A percentile compares a stretch with the other conserved stretches of the same genome.
phyloP scores from a whole-genome alignment of 2,888 invertebrate genomes.

The Diloba caeruleocephala region DNA sequence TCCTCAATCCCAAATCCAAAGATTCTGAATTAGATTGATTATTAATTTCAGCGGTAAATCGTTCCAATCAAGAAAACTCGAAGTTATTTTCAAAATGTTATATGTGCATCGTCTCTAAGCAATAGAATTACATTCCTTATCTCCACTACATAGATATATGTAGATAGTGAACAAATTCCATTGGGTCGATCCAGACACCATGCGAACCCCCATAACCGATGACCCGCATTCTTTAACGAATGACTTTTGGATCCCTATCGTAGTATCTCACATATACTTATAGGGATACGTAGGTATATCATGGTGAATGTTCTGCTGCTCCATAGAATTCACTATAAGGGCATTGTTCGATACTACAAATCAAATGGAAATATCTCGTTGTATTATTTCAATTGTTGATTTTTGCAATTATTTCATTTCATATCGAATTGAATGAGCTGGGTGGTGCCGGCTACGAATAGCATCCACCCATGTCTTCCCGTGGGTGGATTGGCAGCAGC shows the following conservation, averaged over 20 bases:
- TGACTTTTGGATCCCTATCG: slow-evolving; percentile 28
- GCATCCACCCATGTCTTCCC: too few species aligned
- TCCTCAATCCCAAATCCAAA: too few species aligned
- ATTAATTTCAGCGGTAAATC: too few species aligned
- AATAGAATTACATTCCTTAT: slow-evolving; percentile 18
- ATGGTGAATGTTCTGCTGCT: background rate
- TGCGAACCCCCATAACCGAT: slow-evolving; percentile 25
- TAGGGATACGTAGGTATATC: background rate
- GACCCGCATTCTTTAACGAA: slow-evolving; percentile 41
- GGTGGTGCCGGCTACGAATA: too few species aligned
- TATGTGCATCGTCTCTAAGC: background rate
- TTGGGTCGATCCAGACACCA: slow-evolving; percentile 14
- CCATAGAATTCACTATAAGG: background rate
- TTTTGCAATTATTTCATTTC: too few species aligned
- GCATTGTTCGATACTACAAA: background rate
- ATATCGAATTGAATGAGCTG: too few species aligned
- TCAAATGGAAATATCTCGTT: too few species aligned
- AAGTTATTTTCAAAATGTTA: too few species aligned
- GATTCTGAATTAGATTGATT: too few species aligned
- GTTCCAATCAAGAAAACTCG: too few species aligned
- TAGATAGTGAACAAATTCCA: slow-evolving; percentile 18
- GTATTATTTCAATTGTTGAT: too few species aligned
- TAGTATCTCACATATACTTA: background rate
- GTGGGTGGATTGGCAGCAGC: too few species aligned
- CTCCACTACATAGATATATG: slow-evolving; percentile 4